Conservation (phyloP, 2,888 invertebrate species). For the Zeuzera pyrina region DNA sequence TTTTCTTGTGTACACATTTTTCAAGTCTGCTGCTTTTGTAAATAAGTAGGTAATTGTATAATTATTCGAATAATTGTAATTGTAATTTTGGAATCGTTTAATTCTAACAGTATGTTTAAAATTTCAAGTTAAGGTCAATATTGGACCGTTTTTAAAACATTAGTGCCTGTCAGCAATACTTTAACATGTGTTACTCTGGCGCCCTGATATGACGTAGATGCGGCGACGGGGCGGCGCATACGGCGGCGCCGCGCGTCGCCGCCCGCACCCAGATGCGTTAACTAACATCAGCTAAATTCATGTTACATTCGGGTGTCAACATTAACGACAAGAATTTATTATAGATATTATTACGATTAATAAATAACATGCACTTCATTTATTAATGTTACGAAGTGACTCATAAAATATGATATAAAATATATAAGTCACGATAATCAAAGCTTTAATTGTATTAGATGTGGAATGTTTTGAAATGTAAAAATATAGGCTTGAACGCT, state of each 20-base stretch:
- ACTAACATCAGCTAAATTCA: not conserved
- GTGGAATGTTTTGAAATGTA: not conserved
- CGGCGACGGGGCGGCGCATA: conserved; percentile 8
- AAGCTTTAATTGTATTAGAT: not conserved
- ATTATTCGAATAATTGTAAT: no score
- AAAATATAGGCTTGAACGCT: no score
- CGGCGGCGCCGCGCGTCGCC: conserved; percentile 4
- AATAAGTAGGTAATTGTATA: no score
- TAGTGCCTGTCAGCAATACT: conserved; percentile 1
- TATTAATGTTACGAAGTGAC: not conserved
- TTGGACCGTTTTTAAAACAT: no score
- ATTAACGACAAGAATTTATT: no score
- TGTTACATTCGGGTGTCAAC: not conserved
- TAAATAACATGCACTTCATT: not conserved
- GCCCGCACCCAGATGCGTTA: conserved; percentile 22
- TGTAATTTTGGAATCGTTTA: no score
- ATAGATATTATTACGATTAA: not conserved
- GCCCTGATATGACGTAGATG: conserved; percentile 31
- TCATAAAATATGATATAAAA: not conserved
- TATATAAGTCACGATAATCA: not conserved
- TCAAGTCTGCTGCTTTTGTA: no score
- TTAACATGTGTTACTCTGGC: conserved; percentile 41
- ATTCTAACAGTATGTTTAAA: no score
- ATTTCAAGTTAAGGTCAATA: no score
- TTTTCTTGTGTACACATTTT: no score